A percentile compares a stretch with the other conserved stretches of the same genome.
phyloP scores from a whole-genome alignment of 2,797 vertebrate genomes.

The Anisognathus igniventris region DNA sequence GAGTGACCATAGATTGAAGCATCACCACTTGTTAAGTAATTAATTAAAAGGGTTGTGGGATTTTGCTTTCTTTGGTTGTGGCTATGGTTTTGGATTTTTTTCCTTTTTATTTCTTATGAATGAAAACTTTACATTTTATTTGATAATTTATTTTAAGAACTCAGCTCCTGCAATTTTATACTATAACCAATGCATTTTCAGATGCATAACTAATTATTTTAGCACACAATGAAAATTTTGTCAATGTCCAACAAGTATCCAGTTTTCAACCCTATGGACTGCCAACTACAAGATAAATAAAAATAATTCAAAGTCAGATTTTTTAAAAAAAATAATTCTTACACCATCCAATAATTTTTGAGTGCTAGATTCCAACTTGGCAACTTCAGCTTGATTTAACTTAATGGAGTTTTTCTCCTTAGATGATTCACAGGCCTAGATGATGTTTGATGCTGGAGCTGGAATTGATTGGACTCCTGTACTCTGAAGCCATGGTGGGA shows the following conservation, averaged over 20 bases:
- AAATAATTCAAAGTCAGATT: background rate
- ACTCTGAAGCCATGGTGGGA: background rate
- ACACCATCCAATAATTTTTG: background rate
- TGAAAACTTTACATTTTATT: background rate
- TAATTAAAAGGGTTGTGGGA: background rate
- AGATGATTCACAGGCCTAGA: background rate
- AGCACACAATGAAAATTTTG: background rate
- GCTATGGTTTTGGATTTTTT: fast-evolving
- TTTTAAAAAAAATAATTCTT: fast-evolving
- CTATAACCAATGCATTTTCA: background rate
- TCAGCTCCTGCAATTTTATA: background rate
- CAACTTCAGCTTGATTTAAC: background rate
- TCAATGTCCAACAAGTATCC: fast-evolving
- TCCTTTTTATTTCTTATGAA: too few species aligned
- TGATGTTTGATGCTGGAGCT: background rate
- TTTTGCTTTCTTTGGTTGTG: background rate
- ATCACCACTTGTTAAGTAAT: background rate
- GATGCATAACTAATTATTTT: background rate
- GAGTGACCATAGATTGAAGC: background rate
- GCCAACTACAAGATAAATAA: background rate
- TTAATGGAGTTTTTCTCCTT: background rate
- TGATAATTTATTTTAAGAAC: background rate
- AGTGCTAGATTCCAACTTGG: background rate
- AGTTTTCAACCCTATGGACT: background rate
- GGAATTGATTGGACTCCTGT: background rate